Evolutionary conservation across 2,113 vertebrate species (phyloP).

Genomic region (Choloepus hoffmanni): DNA sequence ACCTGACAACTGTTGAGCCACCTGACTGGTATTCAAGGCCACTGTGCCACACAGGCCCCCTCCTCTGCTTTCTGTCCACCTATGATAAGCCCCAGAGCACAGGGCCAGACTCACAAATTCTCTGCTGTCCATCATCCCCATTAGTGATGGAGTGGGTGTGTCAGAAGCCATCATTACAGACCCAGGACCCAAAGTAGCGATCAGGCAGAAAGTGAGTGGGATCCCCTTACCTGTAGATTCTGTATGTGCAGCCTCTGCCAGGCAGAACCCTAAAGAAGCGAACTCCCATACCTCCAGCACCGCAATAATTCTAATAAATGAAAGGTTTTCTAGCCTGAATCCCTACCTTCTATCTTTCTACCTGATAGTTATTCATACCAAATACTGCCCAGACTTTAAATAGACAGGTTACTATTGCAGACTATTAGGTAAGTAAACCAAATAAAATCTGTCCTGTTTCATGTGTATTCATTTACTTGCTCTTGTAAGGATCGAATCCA

Average conservation of each 20-base stretch:
- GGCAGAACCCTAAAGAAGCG: not conserved
- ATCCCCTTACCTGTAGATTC: not conserved
- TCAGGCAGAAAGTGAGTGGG: not conserved
- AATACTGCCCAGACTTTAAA: conserved; percentile 72
- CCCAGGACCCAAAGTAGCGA: not conserved
- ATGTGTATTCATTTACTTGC: conserved; percentile 47
- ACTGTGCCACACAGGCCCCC: not conserved
- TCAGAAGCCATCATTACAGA: not conserved
- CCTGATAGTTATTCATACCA: conserved; percentile 61
- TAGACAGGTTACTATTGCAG: not conserved
- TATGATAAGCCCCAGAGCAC: not conserved
- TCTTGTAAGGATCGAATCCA: conserved; percentile 50
- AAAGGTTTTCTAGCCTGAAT: conserved; percentile 60
- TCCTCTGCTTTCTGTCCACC: not conserved
- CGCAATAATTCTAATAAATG: not conserved
- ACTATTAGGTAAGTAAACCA: not conserved
- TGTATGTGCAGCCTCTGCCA: not conserved
- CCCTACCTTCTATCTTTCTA: conserved; percentile 50
- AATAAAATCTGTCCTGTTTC: not conserved
- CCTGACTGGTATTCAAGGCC: not conserved
- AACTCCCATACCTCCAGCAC: not conserved
- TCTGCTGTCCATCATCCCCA: not conserved
- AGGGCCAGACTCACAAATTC: not conserved
- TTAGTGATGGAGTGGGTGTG: not conserved
- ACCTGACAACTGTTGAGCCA: not conserved